Evolutionary conservation across 2,113 vertebrate species (phyloP).

Genomic region (Perca flavescens): DNA sequence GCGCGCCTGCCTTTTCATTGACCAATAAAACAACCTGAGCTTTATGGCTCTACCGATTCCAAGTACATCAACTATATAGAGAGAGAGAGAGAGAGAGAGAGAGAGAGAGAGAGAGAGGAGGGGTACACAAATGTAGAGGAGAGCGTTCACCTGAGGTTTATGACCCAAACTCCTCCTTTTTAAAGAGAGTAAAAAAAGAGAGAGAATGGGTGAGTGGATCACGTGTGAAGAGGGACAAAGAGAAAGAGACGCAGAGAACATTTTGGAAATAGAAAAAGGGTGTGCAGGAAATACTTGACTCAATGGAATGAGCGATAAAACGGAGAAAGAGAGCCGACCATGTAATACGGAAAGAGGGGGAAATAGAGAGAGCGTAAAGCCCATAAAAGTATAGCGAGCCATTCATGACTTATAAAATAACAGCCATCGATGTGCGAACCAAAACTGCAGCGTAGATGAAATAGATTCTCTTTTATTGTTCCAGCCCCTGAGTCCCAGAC

Average conservation of each 20-base stretch:
- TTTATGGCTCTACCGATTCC: slow-evolving; percentile 69
- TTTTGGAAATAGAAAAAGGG: slow-evolving; percentile 5
- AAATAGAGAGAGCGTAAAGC: slow-evolving; percentile 11
- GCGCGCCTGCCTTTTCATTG: slow-evolving; percentile 73
- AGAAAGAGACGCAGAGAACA: slow-evolving; percentile 3
- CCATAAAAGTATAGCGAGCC: slow-evolving; percentile 62
- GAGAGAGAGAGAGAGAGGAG: background rate
- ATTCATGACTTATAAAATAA: slow-evolving; percentile 74
- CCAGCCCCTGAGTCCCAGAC: slow-evolving; percentile 62
- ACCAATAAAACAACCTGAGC: slow-evolving; percentile 78
- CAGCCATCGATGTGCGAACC: slow-evolving; percentile 68
- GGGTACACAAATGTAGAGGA: background rate
- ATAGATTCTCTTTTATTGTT: slow-evolving; percentile 77
- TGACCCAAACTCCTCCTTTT: slow-evolving; percentile 20
- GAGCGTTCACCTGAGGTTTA: slow-evolving; percentile 38
- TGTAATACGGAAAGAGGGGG: background rate
- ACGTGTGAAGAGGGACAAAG: background rate
- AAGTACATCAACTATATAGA: slow-evolving; percentile 68
- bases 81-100: too few relatives aligned
- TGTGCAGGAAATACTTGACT: slow-evolving; percentile 13
- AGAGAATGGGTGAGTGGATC: background rate
- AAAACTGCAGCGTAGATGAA: slow-evolving; percentile 76
- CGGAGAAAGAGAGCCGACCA: slow-evolving; percentile 2
- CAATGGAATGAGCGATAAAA: slow-evolving; percentile 37
- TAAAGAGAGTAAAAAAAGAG: background rate